Evolutionary conservation across 1,140 invertebrate genomes (phyloP), one percentile per base, ranked within the genome.

Genomic region (Zophobas atratus): DNA sequence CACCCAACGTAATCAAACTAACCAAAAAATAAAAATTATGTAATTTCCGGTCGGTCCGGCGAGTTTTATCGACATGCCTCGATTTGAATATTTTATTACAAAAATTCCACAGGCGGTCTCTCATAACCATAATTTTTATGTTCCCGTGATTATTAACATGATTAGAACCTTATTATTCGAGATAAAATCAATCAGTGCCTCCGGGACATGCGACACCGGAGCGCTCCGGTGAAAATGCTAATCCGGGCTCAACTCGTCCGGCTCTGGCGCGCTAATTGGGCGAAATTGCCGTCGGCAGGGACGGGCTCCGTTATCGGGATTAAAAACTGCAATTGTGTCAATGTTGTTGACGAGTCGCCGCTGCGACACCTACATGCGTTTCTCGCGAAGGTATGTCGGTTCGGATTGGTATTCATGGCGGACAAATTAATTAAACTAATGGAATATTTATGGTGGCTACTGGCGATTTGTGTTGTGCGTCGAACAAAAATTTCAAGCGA

Each of bases 121-220:
- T 43, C 41, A 48, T 67, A 67, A 67, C 60, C 49, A 56, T 73
- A 73, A 73, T 73, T 73, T 67, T 73, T 56, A 73, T 73, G 71
- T 73, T 73, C 71, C 39, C 46, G 55, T 48, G 71, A 73, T 56
- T 73, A 73, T 73, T 73, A 73, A 73, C 71, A 73, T 73, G 71
- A 73, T 73, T 73, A 73, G 71, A 43, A 73, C 38, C 36, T 73
- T 73, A 55, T 73, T 73, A 73, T 73, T 56, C 49, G 34, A 55
- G 71, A 73, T 73, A 67, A 41, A 67, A 67, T 67, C 60, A 67
- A 43, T 67, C 60, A 39, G 3, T 60, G 56, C 32, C 56, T 60
- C 56, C 56, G 35, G 56, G 56, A 60, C 56, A 60, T 60, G 56
- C 56, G 56, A 60, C 56, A 60, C 56, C 35, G 56, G 56, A 6